These are phyloP conservation scores for Glyphotaelius pellucidus DNA, from an alignment of 2,888 invertebrate species.

Conservation along the genomic window DNA sequence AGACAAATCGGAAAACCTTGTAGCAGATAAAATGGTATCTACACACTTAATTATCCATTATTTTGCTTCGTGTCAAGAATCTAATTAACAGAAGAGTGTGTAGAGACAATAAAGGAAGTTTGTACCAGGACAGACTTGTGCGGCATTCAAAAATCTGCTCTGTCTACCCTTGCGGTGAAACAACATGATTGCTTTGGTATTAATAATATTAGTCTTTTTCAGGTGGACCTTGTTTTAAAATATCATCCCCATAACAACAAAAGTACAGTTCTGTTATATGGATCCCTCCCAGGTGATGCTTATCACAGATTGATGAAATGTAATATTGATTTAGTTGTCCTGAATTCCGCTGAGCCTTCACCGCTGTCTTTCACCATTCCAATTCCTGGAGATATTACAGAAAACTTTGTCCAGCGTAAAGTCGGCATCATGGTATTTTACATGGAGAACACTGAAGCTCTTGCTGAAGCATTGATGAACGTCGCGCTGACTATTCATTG, in stretches of 20 bases:
- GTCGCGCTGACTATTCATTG: constrained; percentile 54
- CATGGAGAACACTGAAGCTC: constrained; percentile 11
- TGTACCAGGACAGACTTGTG: too few relatives aligned
- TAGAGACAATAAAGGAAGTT: background rate
- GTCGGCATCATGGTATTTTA: constrained; percentile 54
- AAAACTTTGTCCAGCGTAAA: constrained; percentile 58
- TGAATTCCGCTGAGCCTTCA: constrained; percentile 45
- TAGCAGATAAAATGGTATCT: constrained; percentile 34
- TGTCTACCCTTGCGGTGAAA: too few relatives aligned
- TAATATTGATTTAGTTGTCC: constrained; percentile 48
- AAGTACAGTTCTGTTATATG: constrained; percentile 53
- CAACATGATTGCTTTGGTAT: background rate
- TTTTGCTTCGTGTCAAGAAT: background rate
- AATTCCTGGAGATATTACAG: constrained; percentile 37
- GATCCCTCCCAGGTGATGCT: constrained; percentile 41
- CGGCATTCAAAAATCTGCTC: background rate
- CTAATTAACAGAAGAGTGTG: background rate
- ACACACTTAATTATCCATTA: background rate
- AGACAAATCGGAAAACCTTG: background rate
- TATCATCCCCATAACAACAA: constrained; percentile 34
- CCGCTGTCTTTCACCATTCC: constrained; percentile 35
- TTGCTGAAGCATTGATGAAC: constrained; percentile 49
- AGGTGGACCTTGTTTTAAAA: constrained; percentile 50
- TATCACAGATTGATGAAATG: constrained; percentile 21
- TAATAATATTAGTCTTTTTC: constrained; percentile 32